A percentile compares a stretch with the other conserved stretches of the same genome.
These are phyloP conservation scores for Escarpia spicata DNA, from an alignment of 2,888 invertebrate genomes.

Conservation along the genomic window DNA sequence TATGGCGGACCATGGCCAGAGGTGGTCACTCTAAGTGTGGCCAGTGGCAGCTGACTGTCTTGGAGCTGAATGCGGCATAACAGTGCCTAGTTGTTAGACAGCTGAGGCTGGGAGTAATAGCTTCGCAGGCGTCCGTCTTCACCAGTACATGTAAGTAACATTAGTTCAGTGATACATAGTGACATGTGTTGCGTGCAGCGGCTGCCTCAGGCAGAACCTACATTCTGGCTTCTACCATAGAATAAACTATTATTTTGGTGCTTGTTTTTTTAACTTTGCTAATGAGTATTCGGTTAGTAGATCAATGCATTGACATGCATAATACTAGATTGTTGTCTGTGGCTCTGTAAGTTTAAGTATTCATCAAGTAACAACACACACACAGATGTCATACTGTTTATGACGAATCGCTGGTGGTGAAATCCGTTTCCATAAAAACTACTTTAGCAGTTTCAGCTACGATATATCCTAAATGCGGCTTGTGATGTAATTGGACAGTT, in stretches of 20 bases:
- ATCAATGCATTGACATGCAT: background rate
- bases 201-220: background rate
- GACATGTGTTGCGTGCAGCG: background rate
- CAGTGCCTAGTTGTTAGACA: background rate
- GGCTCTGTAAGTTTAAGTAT: too few relatives aligned
- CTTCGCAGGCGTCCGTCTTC: background rate
- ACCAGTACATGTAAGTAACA: background rate
- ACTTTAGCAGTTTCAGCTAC: background rate
- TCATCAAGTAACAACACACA: background rate
- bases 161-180: background rate
- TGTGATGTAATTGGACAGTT: background rate
- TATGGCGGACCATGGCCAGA: background rate
- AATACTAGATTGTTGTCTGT: background rate
- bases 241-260: background rate
- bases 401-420: too few relatives aligned
- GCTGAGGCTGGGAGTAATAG: slow-evolving; percentile 8
- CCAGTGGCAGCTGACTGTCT: background rate
- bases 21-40: slow-evolving; percentile 6
- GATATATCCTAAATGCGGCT: background rate
- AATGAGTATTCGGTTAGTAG: background rate
- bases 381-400: background rate
- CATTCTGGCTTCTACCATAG: background rate
- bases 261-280: background rate
- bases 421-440: too few relatives aligned
- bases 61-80: background rate